phyloP scores from a whole-genome alignment of 1,140 invertebrate species.

The Micrasema minimum region DNA sequence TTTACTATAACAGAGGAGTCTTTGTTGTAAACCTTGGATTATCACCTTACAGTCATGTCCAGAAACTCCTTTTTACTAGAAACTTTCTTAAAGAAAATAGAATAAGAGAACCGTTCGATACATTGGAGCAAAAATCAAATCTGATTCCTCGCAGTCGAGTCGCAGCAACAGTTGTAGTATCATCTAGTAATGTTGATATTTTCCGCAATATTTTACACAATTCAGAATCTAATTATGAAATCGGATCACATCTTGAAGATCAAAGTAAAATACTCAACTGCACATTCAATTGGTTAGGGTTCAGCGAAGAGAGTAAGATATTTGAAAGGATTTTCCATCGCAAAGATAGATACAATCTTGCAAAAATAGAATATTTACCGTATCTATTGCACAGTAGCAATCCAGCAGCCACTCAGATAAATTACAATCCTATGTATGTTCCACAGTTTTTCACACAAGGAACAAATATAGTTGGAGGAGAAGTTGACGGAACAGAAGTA shows the following conservation, averaged over 20 bases:
- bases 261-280: conserved; percentile 95
- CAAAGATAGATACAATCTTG: conserved; percentile 92
- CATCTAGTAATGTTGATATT: conserved; percentile 90
- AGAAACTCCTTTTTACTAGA: conserved; percentile 86
- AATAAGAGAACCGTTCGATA: conserved; percentile 87
- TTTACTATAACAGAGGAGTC: conserved; percentile 85
- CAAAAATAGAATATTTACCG: conserved; percentile 86
- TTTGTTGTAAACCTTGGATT: conserved; percentile 90
- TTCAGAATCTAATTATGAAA: conserved; percentile 89
- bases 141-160: conserved; percentile 89
- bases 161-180: conserved; percentile 88
- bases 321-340: conserved; percentile 87
- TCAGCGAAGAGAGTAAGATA: conserved; percentile 78
- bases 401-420: conserved; percentile 81
- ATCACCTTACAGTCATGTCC: conserved; percentile 84
- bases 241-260: conserved; percentile 94
- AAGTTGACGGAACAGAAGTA: conserved; percentile 87
- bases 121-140: conserved; percentile 70
- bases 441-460: conserved; percentile 77
- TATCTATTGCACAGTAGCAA: conserved; percentile 87
- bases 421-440: conserved; percentile 77
- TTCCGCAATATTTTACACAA: conserved; percentile 95
- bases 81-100: conserved; percentile 90
- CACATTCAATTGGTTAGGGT: conserved; percentile 94
- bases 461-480: conserved; percentile 82